A percentile compares a stretch with the other conserved stretches of the same genome.
Evolutionary conservation across 2,113 vertebrate species (phyloP).

Genomic region (Marmota monax): DNA sequence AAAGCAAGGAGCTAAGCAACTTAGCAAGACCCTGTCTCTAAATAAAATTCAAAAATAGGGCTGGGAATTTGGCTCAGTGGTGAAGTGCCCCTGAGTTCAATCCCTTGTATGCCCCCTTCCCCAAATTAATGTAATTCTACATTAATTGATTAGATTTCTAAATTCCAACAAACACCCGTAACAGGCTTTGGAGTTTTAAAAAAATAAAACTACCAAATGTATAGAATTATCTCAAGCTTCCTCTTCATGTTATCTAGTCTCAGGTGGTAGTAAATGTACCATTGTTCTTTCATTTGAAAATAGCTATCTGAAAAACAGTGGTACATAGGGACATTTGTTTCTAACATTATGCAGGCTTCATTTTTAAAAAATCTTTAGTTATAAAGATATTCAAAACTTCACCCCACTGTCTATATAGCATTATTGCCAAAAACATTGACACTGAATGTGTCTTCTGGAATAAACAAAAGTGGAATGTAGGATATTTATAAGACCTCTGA

Average conservation of each 20-base stretch:
- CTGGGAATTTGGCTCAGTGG: too few species aligned
- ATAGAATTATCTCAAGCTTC: not conserved
- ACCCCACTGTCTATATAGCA: not conserved
- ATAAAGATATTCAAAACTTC: not conserved
- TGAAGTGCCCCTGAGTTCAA: too few species aligned
- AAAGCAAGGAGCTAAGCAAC: too few species aligned
- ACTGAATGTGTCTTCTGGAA: not conserved
- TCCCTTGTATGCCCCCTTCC: too few species aligned
- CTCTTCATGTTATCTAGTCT: not conserved
- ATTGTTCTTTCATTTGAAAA: not conserved
- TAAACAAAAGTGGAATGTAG: not conserved
- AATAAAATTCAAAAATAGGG: too few species aligned
- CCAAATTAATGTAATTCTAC: not conserved
- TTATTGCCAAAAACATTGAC: constrained; percentile 32
- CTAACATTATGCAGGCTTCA: not conserved
- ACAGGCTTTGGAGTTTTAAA: not conserved
- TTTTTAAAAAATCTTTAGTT: not conserved
- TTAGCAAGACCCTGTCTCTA: too few species aligned
- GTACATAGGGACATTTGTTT: not conserved
- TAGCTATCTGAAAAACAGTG: not conserved
- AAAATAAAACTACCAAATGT: not conserved
- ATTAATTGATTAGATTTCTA: not conserved
- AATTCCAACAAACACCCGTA: not conserved
- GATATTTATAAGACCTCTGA: not conserved
- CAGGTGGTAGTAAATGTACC: not conserved